Evolutionary conservation across 2,888 invertebrate species (phyloP).

Genomic region (Acanthosepion pharaonis): DNA sequence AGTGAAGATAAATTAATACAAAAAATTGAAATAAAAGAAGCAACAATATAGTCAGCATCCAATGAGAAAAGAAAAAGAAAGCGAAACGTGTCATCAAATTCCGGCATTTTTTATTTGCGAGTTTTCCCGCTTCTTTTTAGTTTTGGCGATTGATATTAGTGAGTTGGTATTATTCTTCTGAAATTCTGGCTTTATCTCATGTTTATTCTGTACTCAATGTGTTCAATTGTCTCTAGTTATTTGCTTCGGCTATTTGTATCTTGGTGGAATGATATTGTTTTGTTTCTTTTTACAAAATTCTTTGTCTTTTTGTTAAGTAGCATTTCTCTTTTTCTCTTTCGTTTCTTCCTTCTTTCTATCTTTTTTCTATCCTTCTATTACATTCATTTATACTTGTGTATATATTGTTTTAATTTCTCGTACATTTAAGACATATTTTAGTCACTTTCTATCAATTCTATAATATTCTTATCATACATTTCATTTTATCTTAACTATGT

Average conservation of each 20-base stretch:
- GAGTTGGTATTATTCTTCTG: not conserved
- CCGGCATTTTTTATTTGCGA: not conserved
- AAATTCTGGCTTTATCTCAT: not conserved
- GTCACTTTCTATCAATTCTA: no score
- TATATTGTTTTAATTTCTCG: no score
- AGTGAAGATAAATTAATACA: no score
- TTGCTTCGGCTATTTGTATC: not conserved
- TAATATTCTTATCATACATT: no score
- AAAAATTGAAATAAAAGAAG: not conserved
- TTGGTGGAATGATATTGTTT: not conserved
- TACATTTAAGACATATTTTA: no score
- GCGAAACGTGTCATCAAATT: not conserved
- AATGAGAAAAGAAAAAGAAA: not conserved
- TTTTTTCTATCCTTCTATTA: no score
- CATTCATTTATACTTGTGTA: no score
- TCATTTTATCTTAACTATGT: no score
- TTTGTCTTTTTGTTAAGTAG: no score
- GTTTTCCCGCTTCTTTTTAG: not conserved
- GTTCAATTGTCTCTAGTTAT: not conserved
- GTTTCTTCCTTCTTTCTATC: no score
- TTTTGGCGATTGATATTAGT: not conserved
- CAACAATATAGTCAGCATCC: not conserved
- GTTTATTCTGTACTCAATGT: not conserved
- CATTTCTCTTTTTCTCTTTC: no score
- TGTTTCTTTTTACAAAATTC: not conserved